phyloP scores from a whole-genome alignment of 2,113 vertebrate genomes.

The Perca schrenkii region DNA sequence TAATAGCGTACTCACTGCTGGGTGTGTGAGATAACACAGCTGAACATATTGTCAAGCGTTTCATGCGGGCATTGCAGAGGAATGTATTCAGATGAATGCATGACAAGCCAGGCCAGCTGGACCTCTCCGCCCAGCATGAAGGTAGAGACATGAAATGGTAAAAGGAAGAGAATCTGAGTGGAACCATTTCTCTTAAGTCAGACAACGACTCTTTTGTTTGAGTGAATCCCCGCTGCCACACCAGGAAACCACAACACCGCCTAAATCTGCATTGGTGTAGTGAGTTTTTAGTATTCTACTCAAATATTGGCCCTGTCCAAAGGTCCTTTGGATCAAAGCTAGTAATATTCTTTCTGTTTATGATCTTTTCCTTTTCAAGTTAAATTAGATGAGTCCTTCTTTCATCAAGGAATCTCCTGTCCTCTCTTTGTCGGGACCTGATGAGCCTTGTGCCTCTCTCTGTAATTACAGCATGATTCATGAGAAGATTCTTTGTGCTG shows the following conservation, averaged over 20 bases:
- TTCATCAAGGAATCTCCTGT: conserved; percentile 51
- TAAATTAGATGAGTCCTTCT: conserved; percentile 53
- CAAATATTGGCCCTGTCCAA: neutral
- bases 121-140: conserved; percentile 7
- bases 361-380: conserved; percentile 26
- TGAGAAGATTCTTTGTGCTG: conserved; percentile 69
- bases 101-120: conserved; percentile 59
- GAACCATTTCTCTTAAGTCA: conserved; percentile 30
- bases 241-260: neutral
- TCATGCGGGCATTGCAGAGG: conserved; percentile 59
- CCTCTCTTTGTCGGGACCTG: conserved; percentile 45
- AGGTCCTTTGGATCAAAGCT: conserved; percentile 39
- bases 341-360: conserved; percentile 28
- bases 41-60: conserved; percentile 48
- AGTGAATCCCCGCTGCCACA: conserved; percentile 27
- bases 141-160: conserved; percentile 6
- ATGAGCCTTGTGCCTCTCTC: conserved; percentile 46
- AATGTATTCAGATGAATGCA: conserved; percentile 62
- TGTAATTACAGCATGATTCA: conserved; percentile 69
- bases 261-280: neutral
- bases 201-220: neutral
- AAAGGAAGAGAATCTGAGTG: conserved; percentile 36
- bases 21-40: conserved; percentile 36
- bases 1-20: conserved; percentile 31
- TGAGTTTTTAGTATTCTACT: neutral